A percentile compares a stretch with the other conserved stretches of the same genome.
phyloP scores from a whole-genome alignment of 2,888 invertebrate species.

The Sisyra nigra region DNA sequence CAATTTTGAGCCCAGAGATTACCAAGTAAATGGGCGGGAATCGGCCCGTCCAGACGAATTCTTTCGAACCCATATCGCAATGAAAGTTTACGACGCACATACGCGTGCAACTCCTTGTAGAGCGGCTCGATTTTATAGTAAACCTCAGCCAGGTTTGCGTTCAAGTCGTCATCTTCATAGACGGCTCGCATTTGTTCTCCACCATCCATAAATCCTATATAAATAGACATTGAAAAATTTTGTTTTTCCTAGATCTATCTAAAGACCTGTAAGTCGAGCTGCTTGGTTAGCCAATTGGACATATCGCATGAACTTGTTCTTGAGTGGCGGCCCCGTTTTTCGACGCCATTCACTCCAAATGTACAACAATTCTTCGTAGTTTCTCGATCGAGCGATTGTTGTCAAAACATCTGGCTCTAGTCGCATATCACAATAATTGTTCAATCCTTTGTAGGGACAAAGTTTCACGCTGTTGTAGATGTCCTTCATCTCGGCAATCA shows the following conservation, averaged over 20 bases:
- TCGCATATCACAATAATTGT: constrained; percentile 40
- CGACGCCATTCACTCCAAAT: constrained; percentile 74
- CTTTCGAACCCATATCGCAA: constrained; percentile 42
- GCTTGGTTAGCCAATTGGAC: constrained; percentile 67
- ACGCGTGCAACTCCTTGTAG: constrained; percentile 71
- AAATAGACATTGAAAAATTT: background rate
- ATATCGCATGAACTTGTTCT: constrained; percentile 61
- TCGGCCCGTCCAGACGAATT: constrained; percentile 50
- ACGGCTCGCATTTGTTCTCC: constrained; percentile 63
- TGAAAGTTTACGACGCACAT: constrained; percentile 51
- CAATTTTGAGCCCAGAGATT: constrained; percentile 79
- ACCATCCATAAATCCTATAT: constrained; percentile 62
- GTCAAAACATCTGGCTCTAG: constrained; percentile 43
- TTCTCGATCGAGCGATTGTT: constrained; percentile 52
- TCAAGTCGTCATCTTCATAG: constrained; percentile 56
- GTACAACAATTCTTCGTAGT: constrained; percentile 57
- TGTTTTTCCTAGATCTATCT: too few relatives aligned
- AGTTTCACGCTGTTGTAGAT: constrained; percentile 54
- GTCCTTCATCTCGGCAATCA: constrained; percentile 65
- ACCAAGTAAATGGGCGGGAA: constrained; percentile 73
- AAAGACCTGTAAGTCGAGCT: constrained; percentile 48
- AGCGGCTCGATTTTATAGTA: constrained; percentile 53
- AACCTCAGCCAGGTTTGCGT: constrained; percentile 35
- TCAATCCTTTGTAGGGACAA: constrained; percentile 45
- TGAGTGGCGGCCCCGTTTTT: constrained; percentile 58